Base-by-base conservation (phyloP, 1,140 invertebrate genomes). In the Leptopilina boulardi region DNA sequence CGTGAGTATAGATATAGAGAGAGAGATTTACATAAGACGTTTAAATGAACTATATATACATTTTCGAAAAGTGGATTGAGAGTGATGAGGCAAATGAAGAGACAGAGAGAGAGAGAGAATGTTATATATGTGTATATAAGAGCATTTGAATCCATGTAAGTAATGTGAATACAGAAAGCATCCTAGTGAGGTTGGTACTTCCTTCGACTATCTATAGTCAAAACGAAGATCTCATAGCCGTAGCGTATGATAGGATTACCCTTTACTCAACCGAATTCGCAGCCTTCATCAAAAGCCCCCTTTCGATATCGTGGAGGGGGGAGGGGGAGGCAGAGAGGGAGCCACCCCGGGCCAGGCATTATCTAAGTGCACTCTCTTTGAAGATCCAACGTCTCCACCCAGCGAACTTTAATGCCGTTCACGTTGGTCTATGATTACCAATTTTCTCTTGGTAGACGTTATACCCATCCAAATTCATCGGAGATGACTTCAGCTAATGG, bases 311-410 rank as follows among this genome's bases (percentile, higher is more conserved):
- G 85, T 75, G 70, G 81, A 77, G 82, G 80, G 75, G 76, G 75
- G 80, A 76, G 42, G 56, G 56, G 74, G 73, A 41, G 78, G 34
- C 42, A 47, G 74, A 71, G 42, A 51, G 47, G 18, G 71, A 73
- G 71, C 72, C 82, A 84, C 79, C 82, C 83, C 84, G 81, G 80
- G 81, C 74, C 85, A 78, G 86, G 89, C 88, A 91, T 91, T 91
- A 90, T 91, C 90, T 91, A 91, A 91, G 89, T 91, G 90, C 89
- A 91, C 88, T 88, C 88, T 88, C 89, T 91, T 91, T 91, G 89
- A 91, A 91, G 91, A 91, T 89, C 85, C 84, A 85, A 75, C 82
- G 73, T 81, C 82, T 81, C 86, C 84, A 85, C 81, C 84, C 85
- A 74, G 82, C 86, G 83, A 88, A 90, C 88, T 89, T 88, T 91